Evolutionary conservation across 2,113 vertebrate genomes (phyloP), one percentile per base, ranked within the genome.

Genomic region (Brachyhypopomus occidentalis): DNA sequence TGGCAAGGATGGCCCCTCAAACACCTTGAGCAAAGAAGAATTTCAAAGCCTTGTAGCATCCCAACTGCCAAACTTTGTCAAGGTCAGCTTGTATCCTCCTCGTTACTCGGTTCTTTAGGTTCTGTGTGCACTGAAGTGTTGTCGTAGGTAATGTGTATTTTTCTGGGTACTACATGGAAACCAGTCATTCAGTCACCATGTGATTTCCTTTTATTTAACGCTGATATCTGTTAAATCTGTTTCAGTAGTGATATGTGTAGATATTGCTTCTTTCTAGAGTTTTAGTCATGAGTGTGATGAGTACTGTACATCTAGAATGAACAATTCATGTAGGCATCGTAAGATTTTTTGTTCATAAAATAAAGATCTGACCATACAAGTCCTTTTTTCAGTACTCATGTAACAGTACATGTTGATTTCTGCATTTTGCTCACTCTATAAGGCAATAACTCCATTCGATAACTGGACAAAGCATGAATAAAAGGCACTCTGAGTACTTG

Each of bases 11-110:
- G 93, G 90, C 2, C 87, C 90, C 30, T 70, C 87, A 64, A 83
- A 79, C 88, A 92, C 94, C 3, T 88, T 94, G 84, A 94, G 92
- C 86, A 92, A 88, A 85, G 91, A 91, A 0, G 93, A 94, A 66
- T 92, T 94, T 84, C 85, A 87, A 3, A 88, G 52, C 23, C 84
- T 94, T 84, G 89, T 94, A 86, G 74, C 19, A 7, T 83, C 87
- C 23, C 89, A 94, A 87, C 90, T 94, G 0, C 85, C 92, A 45
- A 92, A 85, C 87, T 86, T 88, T 0, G 87, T 94, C 66, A 91
- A 92, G 92, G 93, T 88, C 75, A 83, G 62, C 71, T n/a, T 3
- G 22, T 56, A 8, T 8, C 45, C 12, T 48, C 60, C 36, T 78
- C 2, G 14, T 78, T 22, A 64, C 23, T 25, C 23, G 22, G 11